Conservation (phyloP, 2,113 vertebrate species). For the Channa argus region DNA sequence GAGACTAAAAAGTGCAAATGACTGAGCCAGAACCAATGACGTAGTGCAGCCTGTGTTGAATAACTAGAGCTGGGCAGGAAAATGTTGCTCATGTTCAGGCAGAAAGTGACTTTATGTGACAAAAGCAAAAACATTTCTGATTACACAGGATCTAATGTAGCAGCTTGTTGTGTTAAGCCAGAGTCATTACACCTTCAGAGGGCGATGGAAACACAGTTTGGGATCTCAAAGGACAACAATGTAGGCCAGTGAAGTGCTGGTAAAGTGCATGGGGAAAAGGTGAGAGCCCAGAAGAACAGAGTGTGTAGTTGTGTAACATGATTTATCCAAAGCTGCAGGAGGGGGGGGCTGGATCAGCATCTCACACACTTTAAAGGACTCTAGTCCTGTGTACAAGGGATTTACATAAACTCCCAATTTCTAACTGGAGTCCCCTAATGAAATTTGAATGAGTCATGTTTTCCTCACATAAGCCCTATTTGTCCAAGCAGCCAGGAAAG, state of each 20-base stretch:
- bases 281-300: constrained; percentile 21
- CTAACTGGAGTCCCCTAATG: constrained; percentile 28
- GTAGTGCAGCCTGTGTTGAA: constrained; percentile 21
- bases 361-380: constrained; percentile 54
- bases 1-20: constrained; percentile 5
- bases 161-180: background rate
- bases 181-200: constrained; percentile 7
- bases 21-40: constrained; percentile 29
- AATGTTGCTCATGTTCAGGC: constrained; percentile 31
- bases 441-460: constrained; percentile 56
- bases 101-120: background rate
- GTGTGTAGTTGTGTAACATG: constrained; percentile 58
- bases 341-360: constrained; percentile 27
- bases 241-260: constrained; percentile 37
- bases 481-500: constrained; percentile 2
- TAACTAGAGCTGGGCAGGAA: constrained; percentile 9
- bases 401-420: constrained; percentile 58
- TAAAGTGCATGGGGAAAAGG: constrained; percentile 38
- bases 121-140: background rate
- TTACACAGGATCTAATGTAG: background rate
- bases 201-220: background rate
- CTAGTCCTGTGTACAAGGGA: constrained; percentile 25
- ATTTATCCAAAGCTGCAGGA: constrained; percentile 52
- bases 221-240: constrained; percentile 14
- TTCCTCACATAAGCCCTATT: constrained; percentile 14